A percentile compares a stretch with the other conserved stretches of the same genome.
Conservation (phyloP, 2,888 invertebrate genomes). For the Xylophagus ater region DNA sequence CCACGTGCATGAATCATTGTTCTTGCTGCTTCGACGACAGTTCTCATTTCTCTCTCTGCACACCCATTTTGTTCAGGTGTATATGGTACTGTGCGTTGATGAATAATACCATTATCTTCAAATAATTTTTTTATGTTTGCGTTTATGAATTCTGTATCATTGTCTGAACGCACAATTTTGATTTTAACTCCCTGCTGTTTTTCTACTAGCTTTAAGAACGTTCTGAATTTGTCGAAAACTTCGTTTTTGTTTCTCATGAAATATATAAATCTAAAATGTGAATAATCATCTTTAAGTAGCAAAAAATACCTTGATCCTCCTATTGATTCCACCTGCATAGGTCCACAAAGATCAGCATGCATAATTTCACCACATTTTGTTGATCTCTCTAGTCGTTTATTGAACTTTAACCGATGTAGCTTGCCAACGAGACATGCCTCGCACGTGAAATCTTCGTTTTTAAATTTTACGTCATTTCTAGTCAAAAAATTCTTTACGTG, state of each 20-base stretch:
- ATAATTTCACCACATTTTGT: conserved; percentile 3
- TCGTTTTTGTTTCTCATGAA: conserved; percentile 7
- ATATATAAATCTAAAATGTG: neutral
- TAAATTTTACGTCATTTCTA: too few relatives aligned
- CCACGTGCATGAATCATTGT: conserved; percentile 17
- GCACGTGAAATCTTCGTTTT: too few relatives aligned
- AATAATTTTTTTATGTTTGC: conserved; percentile 9
- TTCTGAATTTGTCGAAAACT: neutral
- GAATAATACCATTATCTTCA: conserved; percentile 10
- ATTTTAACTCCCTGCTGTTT: too few relatives aligned
- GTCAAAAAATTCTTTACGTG: too few relatives aligned
- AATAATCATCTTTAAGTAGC: conserved; percentile 6
- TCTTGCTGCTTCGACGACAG: conserved; percentile 17
- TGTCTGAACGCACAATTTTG: too few relatives aligned
- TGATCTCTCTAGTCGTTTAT: conserved; percentile 1
- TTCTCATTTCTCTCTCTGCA: conserved; percentile 17
- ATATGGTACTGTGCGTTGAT: conserved; percentile 16
- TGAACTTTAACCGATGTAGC: too few relatives aligned
- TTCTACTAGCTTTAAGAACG: too few relatives aligned
- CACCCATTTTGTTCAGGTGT: conserved; percentile 18
- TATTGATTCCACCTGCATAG: conserved; percentile 6
- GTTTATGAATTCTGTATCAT: conserved; percentile 14
- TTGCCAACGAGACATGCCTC: too few relatives aligned
- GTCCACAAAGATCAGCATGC: conserved; percentile 9
- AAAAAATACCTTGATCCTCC: conserved; percentile 11